Conservation (phyloP, 2,797 vertebrate species). For the Basileuterus tristriatus region DNA sequence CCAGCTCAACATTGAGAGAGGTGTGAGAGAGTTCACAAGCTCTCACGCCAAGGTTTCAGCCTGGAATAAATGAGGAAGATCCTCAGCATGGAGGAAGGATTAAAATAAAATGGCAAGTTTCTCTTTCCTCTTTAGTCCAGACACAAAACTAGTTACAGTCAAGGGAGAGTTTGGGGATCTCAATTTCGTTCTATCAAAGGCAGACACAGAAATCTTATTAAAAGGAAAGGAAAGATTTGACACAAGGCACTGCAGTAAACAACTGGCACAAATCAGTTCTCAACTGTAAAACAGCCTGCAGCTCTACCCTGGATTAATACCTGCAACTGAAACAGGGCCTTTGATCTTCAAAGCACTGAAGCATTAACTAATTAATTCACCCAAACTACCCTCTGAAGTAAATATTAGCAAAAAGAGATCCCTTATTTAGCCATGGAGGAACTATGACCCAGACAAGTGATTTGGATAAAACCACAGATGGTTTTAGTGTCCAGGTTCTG, state of each 20-base stretch:
- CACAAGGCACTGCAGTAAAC: slow-evolving; percentile 17
- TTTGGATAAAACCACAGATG: background rate
- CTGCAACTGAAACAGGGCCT: background rate
- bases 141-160: background rate
- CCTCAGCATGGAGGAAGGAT: background rate
- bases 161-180: slow-evolving; percentile 13
- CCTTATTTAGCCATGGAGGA: background rate
- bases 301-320: background rate
- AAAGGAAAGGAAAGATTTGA: background rate
- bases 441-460: background rate
- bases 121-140: background rate
- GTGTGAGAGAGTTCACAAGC: slow-evolving; percentile 35
- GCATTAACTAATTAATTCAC: slow-evolving; percentile 27
- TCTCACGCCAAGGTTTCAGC: slow-evolving; percentile 4
- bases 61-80: slow-evolving; percentile 53
- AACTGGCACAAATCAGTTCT: slow-evolving; percentile 30
- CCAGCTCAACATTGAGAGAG: background rate
- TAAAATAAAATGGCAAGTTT: background rate
- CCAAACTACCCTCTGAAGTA: background rate
- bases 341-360: slow-evolving; percentile 51
- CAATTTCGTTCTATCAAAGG: background rate
- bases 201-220: slow-evolving; percentile 5
- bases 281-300: slow-evolving; percentile 4
- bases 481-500: background rate
- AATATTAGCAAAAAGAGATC: background rate